Evolutionary conservation across 2,797 vertebrate genomes (phyloP), one percentile per base, ranked within the genome.

Genomic region (Enteromius mattozi): DNA sequence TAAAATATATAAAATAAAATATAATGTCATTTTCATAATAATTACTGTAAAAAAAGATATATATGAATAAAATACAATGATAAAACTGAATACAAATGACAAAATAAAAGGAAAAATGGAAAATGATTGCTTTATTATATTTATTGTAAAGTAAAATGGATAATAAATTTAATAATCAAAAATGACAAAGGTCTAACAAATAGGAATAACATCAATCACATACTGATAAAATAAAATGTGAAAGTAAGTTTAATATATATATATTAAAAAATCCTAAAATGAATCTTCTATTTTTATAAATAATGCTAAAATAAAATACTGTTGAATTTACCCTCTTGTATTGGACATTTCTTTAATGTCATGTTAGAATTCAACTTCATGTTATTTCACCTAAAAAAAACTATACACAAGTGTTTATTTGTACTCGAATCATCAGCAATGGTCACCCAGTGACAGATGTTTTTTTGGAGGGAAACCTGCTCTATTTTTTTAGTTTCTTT

Each of bases 391-490:
- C 19, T 9, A 63, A 27, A 61, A 6, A 61, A 27, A 65, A 4
- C 12, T 1, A 45, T 24, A 61, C 30, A 40, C 14, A 65, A 24
- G 37, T 17, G 24, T 59, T 59, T 68, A 30, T 75, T 51, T 21
- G 8, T 40, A 59, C 69, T 84, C 37, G 72, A 54, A 76, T 76
- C 47, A 74, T 40, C 17, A 69, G 40, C 68, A 49, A 42, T 49
- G 42, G 86, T 56, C 78, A 79, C 45, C 90, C 89, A 87, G 87
- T 89, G 88, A 85, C 82, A 79, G 65, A 84, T 78, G 81, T 72
- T n/a, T 42, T 88, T 88, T 89, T 85, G 88, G 89, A 91, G 88
- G 91, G 88, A 92, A 92, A 86, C 54, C 84, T 81, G 49, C 70
- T 74, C 54, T 63, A 68, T 35, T 79, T 86, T 80, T 54, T 51